phyloP scores from a whole-genome alignment of 2,113 vertebrate species.

The Regulus satrapa region DNA sequence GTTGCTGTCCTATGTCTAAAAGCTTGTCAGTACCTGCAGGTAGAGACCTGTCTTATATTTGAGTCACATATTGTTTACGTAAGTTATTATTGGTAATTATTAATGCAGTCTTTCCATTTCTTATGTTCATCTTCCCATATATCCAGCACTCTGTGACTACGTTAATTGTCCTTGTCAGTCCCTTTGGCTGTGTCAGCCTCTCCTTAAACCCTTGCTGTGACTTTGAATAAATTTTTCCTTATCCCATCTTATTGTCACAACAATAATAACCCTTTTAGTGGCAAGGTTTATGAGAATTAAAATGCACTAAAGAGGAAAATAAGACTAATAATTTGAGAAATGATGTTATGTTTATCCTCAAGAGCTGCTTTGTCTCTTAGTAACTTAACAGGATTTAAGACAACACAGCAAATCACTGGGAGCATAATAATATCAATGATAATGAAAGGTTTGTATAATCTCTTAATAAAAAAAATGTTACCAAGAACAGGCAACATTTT shows the following conservation, averaged over 20 bases:
- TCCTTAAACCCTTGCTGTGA: background rate
- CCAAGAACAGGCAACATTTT: background rate
- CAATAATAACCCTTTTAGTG: background rate
- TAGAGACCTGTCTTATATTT: background rate
- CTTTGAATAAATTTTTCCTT: background rate
- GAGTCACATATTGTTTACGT: background rate
- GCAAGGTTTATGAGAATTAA: background rate
- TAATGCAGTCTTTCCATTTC: background rate
- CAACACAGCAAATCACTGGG: background rate
- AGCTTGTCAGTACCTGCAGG: background rate
- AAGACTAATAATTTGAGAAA: background rate
- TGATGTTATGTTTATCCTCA: background rate
- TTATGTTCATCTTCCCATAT: background rate
- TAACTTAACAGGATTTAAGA: constrained; percentile 19
- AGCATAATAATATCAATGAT: background rate
- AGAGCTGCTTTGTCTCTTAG: constrained; percentile 17
- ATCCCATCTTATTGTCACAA: background rate
- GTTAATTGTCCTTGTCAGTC: background rate
- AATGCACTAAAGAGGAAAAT: background rate
- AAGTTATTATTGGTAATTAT: background rate
- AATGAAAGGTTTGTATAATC: background rate
- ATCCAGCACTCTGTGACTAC: background rate
- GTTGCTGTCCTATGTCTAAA: background rate
- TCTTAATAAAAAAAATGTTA: background rate
- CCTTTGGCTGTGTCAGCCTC: background rate